Evolutionary conservation across 1,140 invertebrate genomes (phyloP).

Genomic region (Drosophila rhopaloa): DNA sequence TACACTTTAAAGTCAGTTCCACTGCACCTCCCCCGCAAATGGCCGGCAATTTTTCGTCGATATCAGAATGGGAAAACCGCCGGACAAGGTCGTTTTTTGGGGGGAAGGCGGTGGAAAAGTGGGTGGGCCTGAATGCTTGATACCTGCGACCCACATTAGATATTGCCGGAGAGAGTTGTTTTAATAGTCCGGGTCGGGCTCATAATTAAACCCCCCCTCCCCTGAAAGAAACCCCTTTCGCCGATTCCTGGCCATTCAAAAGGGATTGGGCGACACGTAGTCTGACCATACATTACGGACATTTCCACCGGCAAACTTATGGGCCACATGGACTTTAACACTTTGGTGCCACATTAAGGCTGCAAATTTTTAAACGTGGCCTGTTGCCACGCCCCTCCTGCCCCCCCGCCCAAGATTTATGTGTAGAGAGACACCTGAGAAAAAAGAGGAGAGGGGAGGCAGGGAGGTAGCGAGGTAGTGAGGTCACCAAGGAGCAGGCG

Average conservation of each 20-base stretch:
- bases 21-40: conserved; percentile 24
- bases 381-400: conserved; percentile 3
- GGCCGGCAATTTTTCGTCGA: conserved; percentile 73
- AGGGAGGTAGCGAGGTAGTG: not conserved
- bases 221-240: conserved; percentile 7
- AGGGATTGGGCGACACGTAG: conserved; percentile 65
- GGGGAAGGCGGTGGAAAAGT: not conserved
- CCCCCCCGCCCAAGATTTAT: not conserved
- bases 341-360: conserved; percentile 78
- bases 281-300: conserved; percentile 66
- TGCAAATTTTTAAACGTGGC: conserved; percentile 79
- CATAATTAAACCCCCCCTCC: conserved; percentile 66
- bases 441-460: no score
- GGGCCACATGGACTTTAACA: conserved; percentile 76
- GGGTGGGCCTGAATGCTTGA: not conserved
- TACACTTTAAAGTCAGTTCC: conserved; percentile 72
- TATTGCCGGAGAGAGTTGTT: conserved; percentile 62
- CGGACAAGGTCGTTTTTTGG: conserved; percentile 23
- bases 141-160: conserved; percentile 52
- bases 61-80: conserved; percentile 55
- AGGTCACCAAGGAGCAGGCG: conserved; percentile 22
- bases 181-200: conserved; percentile 74
- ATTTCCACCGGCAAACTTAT: conserved; percentile 70
- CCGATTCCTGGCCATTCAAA: conserved; percentile 36
- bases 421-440: conserved; percentile 20